phyloP scores from a whole-genome alignment of 2,888 invertebrate genomes.

The Drosophila nr. fundita region DNA sequence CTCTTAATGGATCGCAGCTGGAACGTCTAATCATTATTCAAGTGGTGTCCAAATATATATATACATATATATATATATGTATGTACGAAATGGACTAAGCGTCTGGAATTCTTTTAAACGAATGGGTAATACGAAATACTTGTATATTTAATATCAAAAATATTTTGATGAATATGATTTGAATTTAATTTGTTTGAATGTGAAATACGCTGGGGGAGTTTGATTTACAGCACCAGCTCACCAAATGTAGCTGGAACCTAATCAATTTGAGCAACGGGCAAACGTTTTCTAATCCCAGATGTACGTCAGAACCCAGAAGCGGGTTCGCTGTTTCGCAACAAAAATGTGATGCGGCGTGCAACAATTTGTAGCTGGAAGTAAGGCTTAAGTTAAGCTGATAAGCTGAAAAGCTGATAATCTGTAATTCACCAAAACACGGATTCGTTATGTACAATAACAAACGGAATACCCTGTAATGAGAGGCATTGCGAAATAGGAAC shows the following conservation, averaged over 20 bases:
- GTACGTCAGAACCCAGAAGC: not conserved
- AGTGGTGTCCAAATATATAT: not conserved
- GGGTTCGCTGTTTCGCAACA: not conserved
- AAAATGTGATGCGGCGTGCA: not conserved
- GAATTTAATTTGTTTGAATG: not conserved
- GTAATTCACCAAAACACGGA: constrained; percentile 2
- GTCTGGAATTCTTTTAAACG: not conserved
- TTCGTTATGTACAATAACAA: constrained; percentile 7
- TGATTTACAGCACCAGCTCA: not conserved
- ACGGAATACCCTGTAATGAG: not conserved
- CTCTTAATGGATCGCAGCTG: constrained; percentile 25
- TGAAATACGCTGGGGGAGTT: constrained; percentile 1
- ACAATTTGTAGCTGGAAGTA: not conserved
- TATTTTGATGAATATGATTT: not conserved
- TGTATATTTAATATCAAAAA: not conserved
- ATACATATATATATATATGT: not conserved
- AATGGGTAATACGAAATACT: not conserved
- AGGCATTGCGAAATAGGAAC: not conserved
- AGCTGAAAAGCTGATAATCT: constrained; percentile 18
- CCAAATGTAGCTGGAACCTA: not conserved
- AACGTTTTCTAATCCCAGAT: not conserved
- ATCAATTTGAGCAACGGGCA: not conserved
- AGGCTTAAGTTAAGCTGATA: not conserved
- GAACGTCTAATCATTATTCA: not conserved
- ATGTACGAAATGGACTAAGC: not conserved